A percentile compares a stretch with the other conserved stretches of the same genome.
Evolutionary conservation across 2,797 vertebrate genomes (phyloP).

Genomic region (Chiroxiphia lanceolata): DNA sequence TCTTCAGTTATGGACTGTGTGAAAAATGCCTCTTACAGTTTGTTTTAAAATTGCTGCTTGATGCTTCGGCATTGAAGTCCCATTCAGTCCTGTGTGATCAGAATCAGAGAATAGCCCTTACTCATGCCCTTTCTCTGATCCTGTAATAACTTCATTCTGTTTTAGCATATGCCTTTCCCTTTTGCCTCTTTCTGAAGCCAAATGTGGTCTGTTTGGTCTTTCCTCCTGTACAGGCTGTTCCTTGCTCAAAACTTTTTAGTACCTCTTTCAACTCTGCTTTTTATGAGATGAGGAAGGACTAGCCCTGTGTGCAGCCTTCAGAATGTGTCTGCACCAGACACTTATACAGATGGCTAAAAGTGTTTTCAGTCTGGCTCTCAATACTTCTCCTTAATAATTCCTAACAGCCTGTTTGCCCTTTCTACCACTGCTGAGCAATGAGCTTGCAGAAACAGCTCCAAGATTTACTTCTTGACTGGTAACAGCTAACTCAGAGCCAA

Average conservation of each 20-base stretch:
- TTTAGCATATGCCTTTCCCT: background rate
- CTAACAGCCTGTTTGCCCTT: background rate
- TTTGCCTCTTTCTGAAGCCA: background rate
- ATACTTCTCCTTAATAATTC: background rate
- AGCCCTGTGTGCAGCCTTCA: background rate
- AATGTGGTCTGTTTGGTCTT: background rate
- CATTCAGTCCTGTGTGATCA: background rate
- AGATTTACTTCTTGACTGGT: slow-evolving; percentile 4
- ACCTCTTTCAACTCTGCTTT: background rate
- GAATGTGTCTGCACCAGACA: background rate
- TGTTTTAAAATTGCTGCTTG: background rate
- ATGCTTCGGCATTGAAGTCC: background rate
- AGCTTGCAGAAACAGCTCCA: background rate
- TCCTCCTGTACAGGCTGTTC: background rate
- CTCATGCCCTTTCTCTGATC: background rate
- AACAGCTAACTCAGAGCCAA: slow-evolving; percentile 9
- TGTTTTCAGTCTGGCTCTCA: background rate
- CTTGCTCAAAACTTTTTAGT: background rate
- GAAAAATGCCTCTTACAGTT: background rate
- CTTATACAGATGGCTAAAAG: background rate
- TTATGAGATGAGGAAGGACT: background rate
- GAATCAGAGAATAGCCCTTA: background rate
- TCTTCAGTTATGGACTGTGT: background rate
- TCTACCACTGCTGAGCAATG: background rate
- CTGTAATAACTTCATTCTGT: background rate